Percentiles rank a stretch among this genome's conserved stretches.
phyloP scores from a whole-genome alignment of 2,113 vertebrate species.

The Alces alces region DNA sequence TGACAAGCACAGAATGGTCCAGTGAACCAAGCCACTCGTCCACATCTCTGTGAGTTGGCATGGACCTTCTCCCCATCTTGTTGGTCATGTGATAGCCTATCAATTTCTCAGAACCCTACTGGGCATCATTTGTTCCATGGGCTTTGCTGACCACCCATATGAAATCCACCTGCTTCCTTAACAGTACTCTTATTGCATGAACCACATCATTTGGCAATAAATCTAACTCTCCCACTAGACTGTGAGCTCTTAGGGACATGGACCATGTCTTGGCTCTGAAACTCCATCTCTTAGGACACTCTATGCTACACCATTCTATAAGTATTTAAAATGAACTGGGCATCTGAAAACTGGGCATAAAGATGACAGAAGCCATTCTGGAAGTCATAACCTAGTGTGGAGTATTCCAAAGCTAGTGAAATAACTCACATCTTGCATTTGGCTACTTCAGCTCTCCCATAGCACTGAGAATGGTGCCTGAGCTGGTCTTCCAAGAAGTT shows the following conservation, averaged over 20 bases:
- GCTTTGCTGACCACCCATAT: neutral
- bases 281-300: neutral
- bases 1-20: neutral
- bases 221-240: neutral
- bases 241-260: neutral
- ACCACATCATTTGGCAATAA: neutral
- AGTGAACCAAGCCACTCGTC: too few relatives aligned
- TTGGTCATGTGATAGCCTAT: neutral
- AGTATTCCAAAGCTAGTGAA: neutral
- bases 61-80: neutral
- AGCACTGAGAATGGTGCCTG: neutral
- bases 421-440: neutral
- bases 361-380: neutral
- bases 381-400: neutral
- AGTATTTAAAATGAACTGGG: neutral
- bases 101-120: neutral
- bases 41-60: neutral
- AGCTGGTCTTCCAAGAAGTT: neutral
- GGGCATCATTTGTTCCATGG: neutral
- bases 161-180: neutral
- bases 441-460: neutral
- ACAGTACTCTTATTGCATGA: neutral
- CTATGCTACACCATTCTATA: neutral
- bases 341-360: neutral
- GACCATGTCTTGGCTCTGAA: neutral